Conservation (phyloP, 2,888 invertebrate genomes). For the Anoplius nigerrimus region DNA sequence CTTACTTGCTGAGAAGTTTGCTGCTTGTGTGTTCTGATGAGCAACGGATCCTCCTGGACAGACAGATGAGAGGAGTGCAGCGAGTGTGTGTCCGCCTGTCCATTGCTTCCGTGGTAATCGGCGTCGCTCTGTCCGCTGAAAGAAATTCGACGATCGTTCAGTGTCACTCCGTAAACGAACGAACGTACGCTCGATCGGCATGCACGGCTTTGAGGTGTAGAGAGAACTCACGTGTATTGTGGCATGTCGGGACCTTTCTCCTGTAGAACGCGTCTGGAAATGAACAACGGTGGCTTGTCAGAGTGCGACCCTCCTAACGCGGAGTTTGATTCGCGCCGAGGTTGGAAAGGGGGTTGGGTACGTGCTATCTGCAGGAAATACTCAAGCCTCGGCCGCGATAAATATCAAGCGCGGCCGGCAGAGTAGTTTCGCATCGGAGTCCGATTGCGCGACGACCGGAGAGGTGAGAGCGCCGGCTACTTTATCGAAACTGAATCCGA, state of each 20-base stretch:
- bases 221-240: conserved; percentile 79
- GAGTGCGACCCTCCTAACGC: no score
- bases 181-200: conserved; percentile 13
- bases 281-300: conserved; percentile 35
- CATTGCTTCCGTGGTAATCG: conserved; percentile 79
- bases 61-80: conserved; percentile 78
- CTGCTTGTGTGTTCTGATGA: conserved; percentile 81
- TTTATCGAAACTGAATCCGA: no score
- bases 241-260: conserved; percentile 81
- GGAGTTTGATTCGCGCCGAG: no score
- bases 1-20: conserved; percentile 81
- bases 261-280: conserved; percentile 80
- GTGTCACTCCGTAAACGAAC: conserved; percentile 35
- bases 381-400: no score
- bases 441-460: no score
- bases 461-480: no score
- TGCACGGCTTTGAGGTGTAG: background rate
- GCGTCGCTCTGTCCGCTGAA: conserved; percentile 75
- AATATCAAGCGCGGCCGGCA: no score
- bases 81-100: conserved; percentile 80
- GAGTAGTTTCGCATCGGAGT: no score
- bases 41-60: conserved; percentile 76
- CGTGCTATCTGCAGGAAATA: background rate
- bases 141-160: conserved; percentile 7
- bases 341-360: no score